phyloP scores from a whole-genome alignment of 1,140 invertebrate species.

The Uloborus diversus region DNA sequence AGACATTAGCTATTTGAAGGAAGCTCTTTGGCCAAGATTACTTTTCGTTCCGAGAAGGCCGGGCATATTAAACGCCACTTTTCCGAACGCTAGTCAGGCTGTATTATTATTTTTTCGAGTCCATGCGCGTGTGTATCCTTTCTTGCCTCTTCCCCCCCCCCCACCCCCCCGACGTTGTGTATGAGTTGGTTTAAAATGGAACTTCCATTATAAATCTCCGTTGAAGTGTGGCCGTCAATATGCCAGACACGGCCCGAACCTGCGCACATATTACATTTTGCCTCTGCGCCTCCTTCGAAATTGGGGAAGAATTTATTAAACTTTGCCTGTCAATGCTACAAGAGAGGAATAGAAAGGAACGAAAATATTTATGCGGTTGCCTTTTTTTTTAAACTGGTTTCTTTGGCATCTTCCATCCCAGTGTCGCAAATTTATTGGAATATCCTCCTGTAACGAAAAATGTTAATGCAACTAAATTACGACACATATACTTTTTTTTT shows the following conservation, averaged over 20 bases:
- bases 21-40: neutral
- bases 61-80: conserved; percentile 15
- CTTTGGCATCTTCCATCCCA: too few relatives aligned
- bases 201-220: conserved; percentile 16
- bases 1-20: too few relatives aligned
- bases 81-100: neutral
- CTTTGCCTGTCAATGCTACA: conserved; percentile 14
- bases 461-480: too few relatives aligned
- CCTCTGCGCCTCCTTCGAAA: neutral
- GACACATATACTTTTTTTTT: too few relatives aligned
- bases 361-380: conserved; percentile 19
- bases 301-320: conserved; percentile 20
- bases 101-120: conserved; percentile 16
- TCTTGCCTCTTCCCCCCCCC: neutral
- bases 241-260: neutral
- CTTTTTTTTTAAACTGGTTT: too few relatives aligned
- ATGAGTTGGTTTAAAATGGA: neutral
- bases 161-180: neutral
- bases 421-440: too few relatives aligned
- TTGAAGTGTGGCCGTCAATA: conserved; percentile 6
- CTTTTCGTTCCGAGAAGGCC: neutral
- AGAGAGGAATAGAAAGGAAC: neutral
- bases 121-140: neutral
- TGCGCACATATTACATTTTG: conserved; percentile 2
- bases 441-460: too few relatives aligned